Conservation (phyloP, 2,888 invertebrate genomes). For the Cenopis cana region DNA sequence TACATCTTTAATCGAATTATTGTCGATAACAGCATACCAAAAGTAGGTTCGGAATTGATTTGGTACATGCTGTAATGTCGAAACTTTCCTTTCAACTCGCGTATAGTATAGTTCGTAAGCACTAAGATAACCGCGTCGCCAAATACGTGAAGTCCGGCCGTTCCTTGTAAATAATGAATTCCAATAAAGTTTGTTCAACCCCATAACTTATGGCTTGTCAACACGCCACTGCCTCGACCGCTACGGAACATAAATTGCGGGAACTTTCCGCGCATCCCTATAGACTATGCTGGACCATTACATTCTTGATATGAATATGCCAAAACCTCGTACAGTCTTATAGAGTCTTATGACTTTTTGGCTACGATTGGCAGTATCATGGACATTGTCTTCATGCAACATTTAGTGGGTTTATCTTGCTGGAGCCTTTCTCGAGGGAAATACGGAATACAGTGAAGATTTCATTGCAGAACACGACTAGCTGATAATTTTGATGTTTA, state of each 20-base stretch:
- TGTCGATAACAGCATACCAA: too few relatives aligned
- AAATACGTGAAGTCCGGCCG: slow-evolving; percentile 22
- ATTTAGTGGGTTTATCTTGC: slow-evolving; percentile 37
- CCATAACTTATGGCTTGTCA: slow-evolving; percentile 33
- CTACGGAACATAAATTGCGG: slow-evolving; percentile 34
- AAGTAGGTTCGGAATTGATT: too few relatives aligned
- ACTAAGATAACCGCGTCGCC: slow-evolving; percentile 13
- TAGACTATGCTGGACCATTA: slow-evolving; percentile 13
- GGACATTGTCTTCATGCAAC: slow-evolving; percentile 39
- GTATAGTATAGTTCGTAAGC: background rate
- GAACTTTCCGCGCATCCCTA: slow-evolving; percentile 30
- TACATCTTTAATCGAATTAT: too few relatives aligned
- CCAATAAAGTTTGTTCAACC: slow-evolving; percentile 28
- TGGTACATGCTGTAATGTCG: too few relatives aligned
- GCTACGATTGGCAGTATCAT: background rate
- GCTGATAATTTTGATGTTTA: background rate
- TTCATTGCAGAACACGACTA: background rate
- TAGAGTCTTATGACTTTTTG: background rate
- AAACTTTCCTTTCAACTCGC: too few relatives aligned
- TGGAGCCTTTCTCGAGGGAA: slow-evolving; percentile 25
- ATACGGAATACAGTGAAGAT: background rate
- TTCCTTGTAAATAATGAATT: slow-evolving; percentile 27
- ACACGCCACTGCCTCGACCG: slow-evolving; percentile 31
- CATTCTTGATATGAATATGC: background rate
- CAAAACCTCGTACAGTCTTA: background rate